Evolutionary conservation across 1,140 invertebrate genomes (phyloP).

Genomic region (Littorina saxatilis): DNA sequence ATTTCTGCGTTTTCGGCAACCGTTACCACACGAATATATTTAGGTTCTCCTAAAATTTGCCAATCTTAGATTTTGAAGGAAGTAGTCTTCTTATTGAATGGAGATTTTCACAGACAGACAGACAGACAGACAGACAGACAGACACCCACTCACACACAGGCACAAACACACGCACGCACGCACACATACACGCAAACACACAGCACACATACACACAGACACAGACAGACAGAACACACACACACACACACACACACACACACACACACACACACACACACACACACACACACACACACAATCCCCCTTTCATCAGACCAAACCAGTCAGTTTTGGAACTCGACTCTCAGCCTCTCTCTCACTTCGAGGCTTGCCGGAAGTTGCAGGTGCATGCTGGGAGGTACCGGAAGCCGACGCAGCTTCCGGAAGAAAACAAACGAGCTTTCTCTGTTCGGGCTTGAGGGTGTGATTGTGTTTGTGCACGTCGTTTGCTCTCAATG

Average conservation of each 20-base stretch:
- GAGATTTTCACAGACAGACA: not conserved
- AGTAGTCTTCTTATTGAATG: not conserved
- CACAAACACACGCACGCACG: not conserved
- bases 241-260: conserved; percentile 4
- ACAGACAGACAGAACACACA: conserved; percentile 3
- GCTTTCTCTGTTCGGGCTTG: not conserved
- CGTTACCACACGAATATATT: too few relatives aligned
- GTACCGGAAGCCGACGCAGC: not conserved
- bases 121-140: not conserved
- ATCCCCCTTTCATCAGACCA: too few relatives aligned
- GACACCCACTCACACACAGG: not conserved
- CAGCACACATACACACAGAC: conserved; percentile 19
- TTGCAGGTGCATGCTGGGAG: conserved; percentile 16
- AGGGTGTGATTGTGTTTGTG: conserved; percentile 10
- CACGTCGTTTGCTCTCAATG: not conserved
- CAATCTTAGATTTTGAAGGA: too few relatives aligned
- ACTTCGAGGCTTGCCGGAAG: conserved; percentile 5
- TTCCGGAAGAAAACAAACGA: conserved; percentile 14
- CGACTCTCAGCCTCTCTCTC: not conserved
- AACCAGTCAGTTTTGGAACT: too few relatives aligned
- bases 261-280: conserved; percentile 23
- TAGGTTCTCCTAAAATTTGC: too few relatives aligned
- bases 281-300: too few relatives aligned
- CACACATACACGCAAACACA: not conserved
- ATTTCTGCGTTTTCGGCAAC: too few relatives aligned